phyloP scores from a whole-genome alignment of 2,797 vertebrate genomes.

The Oophaga sylvatica region DNA sequence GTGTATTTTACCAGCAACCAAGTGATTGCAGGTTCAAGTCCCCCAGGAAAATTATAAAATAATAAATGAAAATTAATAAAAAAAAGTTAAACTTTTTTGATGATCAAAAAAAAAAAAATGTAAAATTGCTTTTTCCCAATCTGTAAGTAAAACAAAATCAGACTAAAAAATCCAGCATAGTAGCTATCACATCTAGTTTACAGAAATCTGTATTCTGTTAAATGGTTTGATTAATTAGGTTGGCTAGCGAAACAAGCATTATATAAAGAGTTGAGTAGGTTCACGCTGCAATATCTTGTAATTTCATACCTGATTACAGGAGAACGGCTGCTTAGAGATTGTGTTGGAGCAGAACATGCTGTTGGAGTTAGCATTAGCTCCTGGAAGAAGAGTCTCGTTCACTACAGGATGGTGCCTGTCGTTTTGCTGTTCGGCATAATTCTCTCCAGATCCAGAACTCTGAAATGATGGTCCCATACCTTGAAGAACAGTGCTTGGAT shows the following conservation, averaged over 20 bases:
- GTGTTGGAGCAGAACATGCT: conserved; percentile 75
- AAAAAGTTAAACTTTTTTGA: too few relatives aligned
- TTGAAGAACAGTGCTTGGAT: conserved; percentile 75
- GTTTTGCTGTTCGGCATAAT: conserved; percentile 75
- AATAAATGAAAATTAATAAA: too few relatives aligned
- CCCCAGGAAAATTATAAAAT: too few relatives aligned
- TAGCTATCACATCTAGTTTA: too few relatives aligned
- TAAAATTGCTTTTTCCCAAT: too few relatives aligned
- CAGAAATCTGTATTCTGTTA: too few relatives aligned
- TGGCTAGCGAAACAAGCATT: neutral
- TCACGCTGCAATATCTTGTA: neutral
- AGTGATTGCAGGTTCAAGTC: too few relatives aligned
- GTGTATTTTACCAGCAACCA: too few relatives aligned
- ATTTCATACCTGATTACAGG: conserved; percentile 76
- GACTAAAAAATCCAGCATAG: too few relatives aligned
- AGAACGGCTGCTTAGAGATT: conserved; percentile 71
- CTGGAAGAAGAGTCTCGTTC: conserved; percentile 83
- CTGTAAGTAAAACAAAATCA: too few relatives aligned
- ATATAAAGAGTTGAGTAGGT: neutral
- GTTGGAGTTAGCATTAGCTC: conserved; percentile 80
- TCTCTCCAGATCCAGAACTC: conserved; percentile 72
- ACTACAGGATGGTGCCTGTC: conserved; percentile 76
- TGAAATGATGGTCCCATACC: conserved; percentile 72
- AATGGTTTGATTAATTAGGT: neutral
- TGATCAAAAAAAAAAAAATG: too few relatives aligned